phyloP scores from a whole-genome alignment of 2,888 invertebrate species.

The Drosophila prolongata region DNA sequence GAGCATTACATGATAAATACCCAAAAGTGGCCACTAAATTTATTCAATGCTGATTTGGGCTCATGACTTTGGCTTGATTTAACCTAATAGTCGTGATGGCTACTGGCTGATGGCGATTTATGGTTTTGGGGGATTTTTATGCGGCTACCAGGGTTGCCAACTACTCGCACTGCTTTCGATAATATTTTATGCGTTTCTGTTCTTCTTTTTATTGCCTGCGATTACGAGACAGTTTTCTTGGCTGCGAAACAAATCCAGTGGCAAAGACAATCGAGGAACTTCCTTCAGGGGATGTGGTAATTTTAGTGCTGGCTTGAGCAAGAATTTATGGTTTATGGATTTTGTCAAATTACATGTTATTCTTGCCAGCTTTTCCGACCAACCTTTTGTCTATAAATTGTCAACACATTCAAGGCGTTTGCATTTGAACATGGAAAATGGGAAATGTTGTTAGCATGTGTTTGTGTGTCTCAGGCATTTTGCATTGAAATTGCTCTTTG shows the following conservation, averaged over 20 bases:
- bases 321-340: constrained; percentile 80
- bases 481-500: constrained; percentile 76
- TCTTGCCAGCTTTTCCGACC: constrained; percentile 14
- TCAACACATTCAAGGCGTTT: constrained; percentile 56
- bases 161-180: constrained; percentile 64
- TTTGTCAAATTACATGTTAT: constrained; percentile 72
- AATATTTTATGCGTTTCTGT: constrained; percentile 67
- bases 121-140: constrained; percentile 71
- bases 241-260: constrained; percentile 48
- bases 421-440: constrained; percentile 20
- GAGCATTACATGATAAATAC: constrained; percentile 52
- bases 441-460: constrained; percentile 33
- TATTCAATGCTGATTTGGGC: constrained; percentile 29
- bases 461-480: constrained; percentile 50
- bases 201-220: constrained; percentile 66
- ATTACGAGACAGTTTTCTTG: constrained; percentile 62
- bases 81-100: constrained; percentile 53
- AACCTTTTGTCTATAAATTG: constrained; percentile 77
- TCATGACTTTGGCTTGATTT: constrained; percentile 26
- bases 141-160: constrained; percentile 41
- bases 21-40: constrained; percentile 53
- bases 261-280: constrained; percentile 43
- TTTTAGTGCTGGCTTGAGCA: constrained; percentile 65
- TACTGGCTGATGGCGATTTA: constrained; percentile 67
- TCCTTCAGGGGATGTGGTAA: constrained; percentile 17